Evolutionary conservation across 2,888 invertebrate genomes (phyloP), one percentile per base, ranked within the genome.

Genomic region (Ormia ochracea): DNA sequence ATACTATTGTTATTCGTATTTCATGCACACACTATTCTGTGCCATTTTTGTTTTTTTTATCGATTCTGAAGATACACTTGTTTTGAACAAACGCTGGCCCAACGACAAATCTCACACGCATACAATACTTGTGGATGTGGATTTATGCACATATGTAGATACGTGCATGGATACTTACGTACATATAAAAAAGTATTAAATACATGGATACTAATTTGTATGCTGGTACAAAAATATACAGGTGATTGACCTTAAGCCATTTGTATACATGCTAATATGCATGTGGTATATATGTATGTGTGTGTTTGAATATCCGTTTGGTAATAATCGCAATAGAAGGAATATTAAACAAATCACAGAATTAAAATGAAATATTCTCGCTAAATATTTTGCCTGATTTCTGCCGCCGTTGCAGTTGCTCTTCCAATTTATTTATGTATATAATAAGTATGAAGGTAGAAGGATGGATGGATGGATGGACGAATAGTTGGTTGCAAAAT

Each of bases 171-270:
- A n/a, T n/a, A n/a, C n/a, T n/a, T n/a, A n/a, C n/a, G n/a, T n/a
- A n/a, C n/a, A n/a, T n/a, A n/a, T n/a, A n/a, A n/a, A n/a, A n/a
- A n/a, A n/a, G n/a, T n/a, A 26, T 36, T 43, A 41, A 17, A 1
- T 61, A 41, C 74, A 72, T 28, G 41, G 21, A 65, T 38, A 65
- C 28, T 38, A 56, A 56, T 58, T 38, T 56, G 21, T 31, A 33
- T 9, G 43, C 7, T 52, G 38, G 10, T 31, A 63, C n/a, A 54
- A 65, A 58, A 14, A 41, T 28, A 52, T 28, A 17, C 56, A 80
- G 80, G 80, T 80, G 80, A 80, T 56, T 80, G 80, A 80, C 75
- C 80, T 68, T 80, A n/a, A n/a, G n/a, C n/a, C n/a, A n/a, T n/a
- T n/a, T n/a, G n/a, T n/a, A n/a, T n/a, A n/a, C n/a, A n/a, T n/a